These are phyloP conservation scores for Etia nguti DNA, from an alignment of 2,113 vertebrate species.

Conservation along the genomic window DNA sequence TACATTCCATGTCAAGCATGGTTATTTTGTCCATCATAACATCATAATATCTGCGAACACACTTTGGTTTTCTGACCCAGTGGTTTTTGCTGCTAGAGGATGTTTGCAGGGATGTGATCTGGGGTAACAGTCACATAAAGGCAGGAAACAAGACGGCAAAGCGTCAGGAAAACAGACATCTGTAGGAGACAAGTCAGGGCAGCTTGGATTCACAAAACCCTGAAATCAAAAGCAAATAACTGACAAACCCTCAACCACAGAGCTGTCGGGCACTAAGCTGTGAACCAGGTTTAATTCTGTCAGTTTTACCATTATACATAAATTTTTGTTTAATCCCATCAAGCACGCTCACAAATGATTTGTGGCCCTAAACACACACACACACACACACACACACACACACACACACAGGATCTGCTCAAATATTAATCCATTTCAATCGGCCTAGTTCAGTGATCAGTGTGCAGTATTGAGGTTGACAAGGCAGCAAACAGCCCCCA, in stretches of 20 bases:
- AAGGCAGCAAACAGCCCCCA: background rate
- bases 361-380: background rate
- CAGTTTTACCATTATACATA: background rate
- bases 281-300: background rate
- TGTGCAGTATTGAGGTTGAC: background rate
- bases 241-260: background rate
- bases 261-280: background rate
- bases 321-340: background rate
- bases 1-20: background rate
- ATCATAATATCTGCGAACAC: background rate
- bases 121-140: background rate
- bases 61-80: background rate
- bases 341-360: background rate
- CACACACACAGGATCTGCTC: background rate
- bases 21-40: background rate
- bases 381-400: too few species aligned
- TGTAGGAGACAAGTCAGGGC: background rate
- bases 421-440: background rate
- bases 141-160: constrained; percentile 4
- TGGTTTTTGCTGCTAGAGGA: background rate
- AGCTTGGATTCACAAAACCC: background rate
- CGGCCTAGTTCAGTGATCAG: background rate
- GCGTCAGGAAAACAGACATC: background rate
- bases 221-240: background rate
- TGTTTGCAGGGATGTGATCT: background rate